Conservation (phyloP, 2,797 vertebrate species). For the Coregonus sp. region DNA sequence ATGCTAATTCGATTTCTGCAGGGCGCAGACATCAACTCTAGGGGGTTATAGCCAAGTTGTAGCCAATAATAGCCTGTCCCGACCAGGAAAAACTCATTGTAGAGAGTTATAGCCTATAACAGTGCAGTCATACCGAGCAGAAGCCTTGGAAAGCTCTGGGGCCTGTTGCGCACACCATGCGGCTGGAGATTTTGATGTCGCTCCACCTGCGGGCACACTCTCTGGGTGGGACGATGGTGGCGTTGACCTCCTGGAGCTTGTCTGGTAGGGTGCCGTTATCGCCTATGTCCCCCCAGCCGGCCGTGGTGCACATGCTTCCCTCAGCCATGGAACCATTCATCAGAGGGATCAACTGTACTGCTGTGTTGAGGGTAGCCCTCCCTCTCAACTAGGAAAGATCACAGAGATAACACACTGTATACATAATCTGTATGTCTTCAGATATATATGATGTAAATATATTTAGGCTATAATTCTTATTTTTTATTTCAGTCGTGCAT, state of each 20-base stretch:
- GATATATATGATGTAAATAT: too few species aligned
- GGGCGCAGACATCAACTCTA: too few species aligned
- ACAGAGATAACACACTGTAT: not conserved
- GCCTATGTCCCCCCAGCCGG: slow-evolving; percentile 66
- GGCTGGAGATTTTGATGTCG: slow-evolving; percentile 6
- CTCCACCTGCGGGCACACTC: slow-evolving; percentile 53
- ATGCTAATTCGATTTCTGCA: too few species aligned
- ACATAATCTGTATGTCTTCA: too few species aligned
- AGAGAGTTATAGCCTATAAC: not conserved
- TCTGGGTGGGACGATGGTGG: slow-evolving; percentile 38
- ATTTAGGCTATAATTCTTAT: too few species aligned
- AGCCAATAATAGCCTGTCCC: too few species aligned
- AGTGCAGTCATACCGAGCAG: slow-evolving; percentile 58
- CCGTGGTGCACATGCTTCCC: slow-evolving; percentile 52
- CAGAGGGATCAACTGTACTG: slow-evolving; percentile 61
- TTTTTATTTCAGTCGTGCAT: too few species aligned
- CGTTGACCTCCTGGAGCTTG: slow-evolving; percentile 71
- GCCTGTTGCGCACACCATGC: slow-evolving; percentile 64
- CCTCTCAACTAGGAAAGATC: slow-evolving; percentile 48
- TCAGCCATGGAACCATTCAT: not conserved
- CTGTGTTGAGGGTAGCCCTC: slow-evolving; percentile 47
- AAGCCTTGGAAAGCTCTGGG: slow-evolving; percentile 46
- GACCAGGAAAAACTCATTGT: too few species aligned
- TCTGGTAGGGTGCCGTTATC: slow-evolving; percentile 56
- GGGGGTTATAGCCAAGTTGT: too few species aligned